Percentiles rank a stretch among this genome's conserved stretches.
Conservation (phyloP, 2,797 vertebrate genomes). For the Lates japonicus region DNA sequence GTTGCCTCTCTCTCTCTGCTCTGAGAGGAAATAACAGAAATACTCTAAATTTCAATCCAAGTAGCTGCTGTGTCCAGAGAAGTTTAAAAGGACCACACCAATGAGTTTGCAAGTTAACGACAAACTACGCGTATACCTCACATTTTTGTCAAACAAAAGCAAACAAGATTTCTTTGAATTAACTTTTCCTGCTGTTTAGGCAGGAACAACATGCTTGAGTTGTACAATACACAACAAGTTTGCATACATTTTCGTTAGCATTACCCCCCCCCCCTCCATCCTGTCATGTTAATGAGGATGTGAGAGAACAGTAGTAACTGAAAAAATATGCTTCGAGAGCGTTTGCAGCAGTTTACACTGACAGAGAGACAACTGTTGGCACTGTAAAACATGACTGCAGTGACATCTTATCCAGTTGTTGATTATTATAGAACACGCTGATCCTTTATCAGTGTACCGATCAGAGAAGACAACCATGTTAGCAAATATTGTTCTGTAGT, state of each 20-base stretch:
- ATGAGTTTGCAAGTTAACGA: neutral
- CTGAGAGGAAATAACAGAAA: neutral
- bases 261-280: no score
- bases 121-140: no score
- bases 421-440: neutral
- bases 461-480: neutral
- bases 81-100: neutral
- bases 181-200: neutral
- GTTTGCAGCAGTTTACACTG: neutral
- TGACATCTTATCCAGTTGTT: neutral
- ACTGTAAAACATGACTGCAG: neutral
- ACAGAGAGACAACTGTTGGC: neutral
- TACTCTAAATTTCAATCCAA: neutral
- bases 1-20: no score
- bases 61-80: neutral
- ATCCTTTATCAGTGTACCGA: neutral
- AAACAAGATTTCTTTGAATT: neutral
- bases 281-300: no score
- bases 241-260: neutral
- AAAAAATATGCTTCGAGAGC: no score
- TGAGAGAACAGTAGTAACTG: no score
- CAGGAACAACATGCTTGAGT: neutral
- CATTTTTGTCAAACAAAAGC: no score
- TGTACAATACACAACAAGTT: neutral
- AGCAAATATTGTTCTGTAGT: neutral